Evolutionary conservation across 2,797 vertebrate species (phyloP), one percentile per base, ranked within the genome.

Genomic region (Clarias pachynema): DNA sequence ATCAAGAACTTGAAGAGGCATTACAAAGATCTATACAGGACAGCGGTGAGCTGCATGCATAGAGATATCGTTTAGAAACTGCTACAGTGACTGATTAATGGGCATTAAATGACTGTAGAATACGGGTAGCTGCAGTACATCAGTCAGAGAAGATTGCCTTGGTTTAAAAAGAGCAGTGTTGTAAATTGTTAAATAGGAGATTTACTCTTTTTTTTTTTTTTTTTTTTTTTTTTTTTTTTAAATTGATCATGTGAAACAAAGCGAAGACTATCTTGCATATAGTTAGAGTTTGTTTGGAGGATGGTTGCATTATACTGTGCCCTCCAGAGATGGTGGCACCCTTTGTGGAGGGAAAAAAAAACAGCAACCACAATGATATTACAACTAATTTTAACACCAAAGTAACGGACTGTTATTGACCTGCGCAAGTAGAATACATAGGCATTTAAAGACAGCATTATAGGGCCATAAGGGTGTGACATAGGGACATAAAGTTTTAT

Each of bases 21-120:
- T 95, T 99, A 91, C 96, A 98, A 90, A 97, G 97, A 86, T 99
- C 98, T 0, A 96, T 97, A 88, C 97, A 99, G 93, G 98, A 99
- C 94, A 97, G 97, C 91, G 98, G 98, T 99, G 91, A 95, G 94
- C 82, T 82, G 40, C 78, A 79, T 63, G 40, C 60, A 14, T 31
- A 84, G 70, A 84, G 59, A 60, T 34, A 70, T 20, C 44, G 40
- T 14, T 0, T 66, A 57, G 65, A 66, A 31, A 69, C 14, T 0
- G 62, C 9, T 26, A 44, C 34, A 59, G 8, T 79, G 7, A 59
- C 6, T 24, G 4, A 8, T 31, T 78, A 31, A 57, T 60, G 24
- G 3, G 20, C 5, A 66, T 49, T 40, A 44, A n/a, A 56, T 63
- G 26, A 40, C 53, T 66, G 31, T 37, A 85, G 24, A 66, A 14